Base-by-base conservation (phyloP, 2,113 vertebrate species). In the Hoplias malabaricus region DNA sequence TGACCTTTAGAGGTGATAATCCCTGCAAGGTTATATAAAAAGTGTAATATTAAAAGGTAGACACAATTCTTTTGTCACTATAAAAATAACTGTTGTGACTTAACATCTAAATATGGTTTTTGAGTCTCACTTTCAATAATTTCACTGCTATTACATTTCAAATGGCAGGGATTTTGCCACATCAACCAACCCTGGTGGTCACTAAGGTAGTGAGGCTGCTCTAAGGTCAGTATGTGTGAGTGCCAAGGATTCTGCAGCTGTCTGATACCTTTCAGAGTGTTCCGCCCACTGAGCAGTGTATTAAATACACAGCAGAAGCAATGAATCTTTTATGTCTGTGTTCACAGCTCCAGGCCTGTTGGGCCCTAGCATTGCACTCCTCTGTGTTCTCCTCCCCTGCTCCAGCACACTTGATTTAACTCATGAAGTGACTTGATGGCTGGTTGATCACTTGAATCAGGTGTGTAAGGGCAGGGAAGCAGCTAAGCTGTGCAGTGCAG, bases 401-500 rank as follows among this genome's bases (percentile, higher is more conserved):
- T n/a, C 34, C 5, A 42, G 66, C 62, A 67, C 74, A 68, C 34
- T 40, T 56, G 63, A 76, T 76, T 67, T 42, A 67, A 56, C 73
- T 31, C 63, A 68, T 42, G 27, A 40, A 42, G 16, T 6, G 34
- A 19, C 46, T 29, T 38, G 61, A 50, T 23, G 73, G 48, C 62
- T 29, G 62, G 33, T 31, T 67, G 62, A 68, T 57, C 62, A 68
- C 16, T 42, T 13, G 74, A 42, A 68, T 67, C 36, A 21, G 40
- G 53, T 42, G 62, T 21, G 63, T 54, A 21, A 29, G 63, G 34
- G 46, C 36, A 65, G 42, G 4, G 13, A 33, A 67, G 25, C 38
- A 19, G 40, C 36, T 42, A 12, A 38, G 9, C 46, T 19, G 31
- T 34, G 31, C 23, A 19, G 27, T 48, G 42, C 42, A 46, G 40